These are phyloP conservation scores for Lordiphosa andalusiaca DNA, from an alignment of 2,888 invertebrate species.

Conservation along the genomic window DNA sequence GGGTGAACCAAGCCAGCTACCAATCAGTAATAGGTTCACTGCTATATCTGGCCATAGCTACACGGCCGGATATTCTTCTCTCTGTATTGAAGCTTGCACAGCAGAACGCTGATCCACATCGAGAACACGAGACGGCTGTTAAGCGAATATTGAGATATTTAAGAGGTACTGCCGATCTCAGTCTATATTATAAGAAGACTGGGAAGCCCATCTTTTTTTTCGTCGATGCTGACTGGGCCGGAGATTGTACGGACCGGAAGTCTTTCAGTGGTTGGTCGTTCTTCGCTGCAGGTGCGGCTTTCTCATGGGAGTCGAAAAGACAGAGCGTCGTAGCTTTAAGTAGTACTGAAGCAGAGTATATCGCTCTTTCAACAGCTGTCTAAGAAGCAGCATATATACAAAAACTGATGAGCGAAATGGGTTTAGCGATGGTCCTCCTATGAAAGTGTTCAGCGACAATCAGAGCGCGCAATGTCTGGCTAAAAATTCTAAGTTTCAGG, in stretches of 20 bases:
- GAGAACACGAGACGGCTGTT: constrained; percentile 10
- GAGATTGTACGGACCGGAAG: constrained; percentile 10
- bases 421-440: too few species aligned
- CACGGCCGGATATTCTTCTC: constrained; percentile 5
- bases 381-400: constrained; percentile 4
- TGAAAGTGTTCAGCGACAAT: constrained; percentile 24
- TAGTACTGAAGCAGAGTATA: too few species aligned
- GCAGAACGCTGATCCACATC: constrained; percentile 5
- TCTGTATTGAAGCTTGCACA: constrained; percentile 16
- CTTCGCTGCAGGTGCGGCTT: background rate
- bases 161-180: too few species aligned
- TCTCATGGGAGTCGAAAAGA: background rate
- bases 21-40: background rate
- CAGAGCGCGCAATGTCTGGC: constrained; percentile 29
- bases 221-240: constrained; percentile 16
- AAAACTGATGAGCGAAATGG: too few species aligned
- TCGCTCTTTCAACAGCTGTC: constrained; percentile 6
- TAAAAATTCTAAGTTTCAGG: constrained; percentile 26
- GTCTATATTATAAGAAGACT: constrained; percentile 1
- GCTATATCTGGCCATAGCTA: constrained; percentile 7
- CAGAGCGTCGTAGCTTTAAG: background rate
- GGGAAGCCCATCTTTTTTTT: constrained; percentile 3
- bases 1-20: background rate
- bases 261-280: constrained; percentile 12
- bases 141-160: constrained; percentile 5